These are phyloP conservation scores for Coreius guichenoti DNA, from an alignment of 2,797 vertebrate genomes.

Conservation along the genomic window DNA sequence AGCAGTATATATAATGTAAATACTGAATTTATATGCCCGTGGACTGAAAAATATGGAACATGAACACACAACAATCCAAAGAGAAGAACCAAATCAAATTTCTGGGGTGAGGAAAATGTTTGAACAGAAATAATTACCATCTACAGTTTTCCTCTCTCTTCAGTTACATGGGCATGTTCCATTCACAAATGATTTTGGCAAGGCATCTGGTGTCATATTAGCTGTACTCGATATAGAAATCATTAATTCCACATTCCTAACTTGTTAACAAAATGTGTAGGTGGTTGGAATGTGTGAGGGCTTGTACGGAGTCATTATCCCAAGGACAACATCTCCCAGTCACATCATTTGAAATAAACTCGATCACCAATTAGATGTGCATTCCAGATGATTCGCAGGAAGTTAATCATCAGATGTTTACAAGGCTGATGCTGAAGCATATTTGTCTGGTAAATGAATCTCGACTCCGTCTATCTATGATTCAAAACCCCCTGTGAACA, in stretches of 20 bases:
- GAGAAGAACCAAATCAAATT: neutral
- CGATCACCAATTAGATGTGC: conserved; percentile 43
- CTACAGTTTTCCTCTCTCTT: conserved; percentile 3
- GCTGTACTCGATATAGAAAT: conserved; percentile 47
- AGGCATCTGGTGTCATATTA: conserved; percentile 43
- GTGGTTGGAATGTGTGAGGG: conserved; percentile 48
- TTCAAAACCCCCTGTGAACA: conserved; percentile 14
- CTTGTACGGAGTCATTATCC: conserved; percentile 31
- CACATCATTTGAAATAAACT: conserved; percentile 43
- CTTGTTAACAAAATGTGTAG: conserved; percentile 50
- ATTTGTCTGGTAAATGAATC: conserved; percentile 47
- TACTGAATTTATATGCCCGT: neutral
- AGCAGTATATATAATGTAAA: no score
- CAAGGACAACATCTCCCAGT: conserved; percentile 20
- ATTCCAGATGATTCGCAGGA: conserved; percentile 45
- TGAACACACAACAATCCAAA: neutral
- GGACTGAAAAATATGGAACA: neutral
- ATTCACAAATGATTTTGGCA: conserved; percentile 50
- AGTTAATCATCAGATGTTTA: conserved; percentile 45
- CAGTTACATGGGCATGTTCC: conserved; percentile 22
- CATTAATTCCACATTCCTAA: conserved; percentile 55
- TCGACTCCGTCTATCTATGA: conserved; percentile 1
- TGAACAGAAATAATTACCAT: neutral
- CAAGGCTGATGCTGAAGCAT: conserved; percentile 27
- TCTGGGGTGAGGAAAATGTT: neutral